Evolutionary conservation across 2,888 invertebrate species (phyloP).

Genomic region (Spicauda simplicius): DNA sequence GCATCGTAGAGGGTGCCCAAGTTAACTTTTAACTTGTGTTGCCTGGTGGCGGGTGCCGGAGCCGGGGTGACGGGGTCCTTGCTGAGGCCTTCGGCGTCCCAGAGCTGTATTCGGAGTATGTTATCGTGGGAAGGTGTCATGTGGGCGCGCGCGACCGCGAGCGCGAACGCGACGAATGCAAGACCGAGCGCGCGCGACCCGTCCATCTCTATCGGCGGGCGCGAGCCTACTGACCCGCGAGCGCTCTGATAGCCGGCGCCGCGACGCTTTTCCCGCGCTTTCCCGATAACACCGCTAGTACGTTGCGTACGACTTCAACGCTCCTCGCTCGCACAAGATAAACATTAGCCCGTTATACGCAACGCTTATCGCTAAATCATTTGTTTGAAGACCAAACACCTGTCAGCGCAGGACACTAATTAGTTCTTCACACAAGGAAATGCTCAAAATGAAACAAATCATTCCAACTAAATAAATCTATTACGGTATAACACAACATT

Average conservation of each 20-base stretch:
- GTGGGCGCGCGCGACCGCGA: slow-evolving; percentile 73
- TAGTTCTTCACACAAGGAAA: slow-evolving; percentile 11
- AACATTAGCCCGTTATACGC: slow-evolving; percentile 45
- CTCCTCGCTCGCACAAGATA: slow-evolving; percentile 49
- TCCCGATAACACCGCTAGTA: slow-evolving; percentile 69
- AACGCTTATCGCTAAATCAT: slow-evolving; percentile 66
- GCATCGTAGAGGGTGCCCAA: slow-evolving; percentile 71
- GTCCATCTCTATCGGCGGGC: slow-evolving; percentile 74
- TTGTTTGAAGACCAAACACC: slow-evolving; percentile 58
- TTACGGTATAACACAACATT: slow-evolving; percentile 60
- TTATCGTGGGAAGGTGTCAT: slow-evolving; percentile 71
- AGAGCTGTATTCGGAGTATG: slow-evolving; percentile 76
- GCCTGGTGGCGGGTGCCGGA: slow-evolving; percentile 49
- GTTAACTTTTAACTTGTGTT: slow-evolving; percentile 67
- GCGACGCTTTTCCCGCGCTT: slow-evolving; percentile 77
- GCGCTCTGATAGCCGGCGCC: slow-evolving; percentile 51
- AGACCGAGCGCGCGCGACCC: slow-evolving; percentile 65
- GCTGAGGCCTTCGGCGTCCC: slow-evolving; percentile 79
- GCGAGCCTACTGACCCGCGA: slow-evolving; percentile 74
- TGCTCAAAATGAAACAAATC: slow-evolving; percentile 60
- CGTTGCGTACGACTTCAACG: slow-evolving; percentile 63
- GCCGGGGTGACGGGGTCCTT: slow-evolving; percentile 60
- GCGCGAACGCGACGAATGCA: slow-evolving; percentile 66
- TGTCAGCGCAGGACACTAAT: slow-evolving; percentile 23
- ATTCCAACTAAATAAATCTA: slow-evolving; percentile 65